Conservation (phyloP, 2,113 vertebrate species). For the Gavialis gangeticus region DNA sequence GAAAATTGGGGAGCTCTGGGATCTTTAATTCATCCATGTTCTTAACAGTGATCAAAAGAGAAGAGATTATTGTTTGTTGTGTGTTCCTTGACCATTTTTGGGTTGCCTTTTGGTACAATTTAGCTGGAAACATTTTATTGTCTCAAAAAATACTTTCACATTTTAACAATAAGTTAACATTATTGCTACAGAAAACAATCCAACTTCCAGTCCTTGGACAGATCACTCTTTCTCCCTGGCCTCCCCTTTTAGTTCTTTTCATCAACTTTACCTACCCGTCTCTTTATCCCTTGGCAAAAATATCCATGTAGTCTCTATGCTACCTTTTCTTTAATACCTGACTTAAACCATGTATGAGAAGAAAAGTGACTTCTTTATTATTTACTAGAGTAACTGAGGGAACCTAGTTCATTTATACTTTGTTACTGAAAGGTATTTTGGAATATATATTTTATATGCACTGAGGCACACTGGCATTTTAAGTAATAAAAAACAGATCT, state of each 20-base stretch:
- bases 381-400: not conserved
- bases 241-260: not conserved
- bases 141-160: not conserved
- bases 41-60: not conserved
- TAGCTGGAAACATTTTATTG: not conserved
- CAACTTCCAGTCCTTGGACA: not conserved
- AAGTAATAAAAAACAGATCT: not conserved
- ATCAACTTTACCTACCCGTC: not conserved
- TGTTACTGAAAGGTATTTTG: not conserved
- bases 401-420: not conserved
- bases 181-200: not conserved
- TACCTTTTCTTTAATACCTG: not conserved
- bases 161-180: not conserved
- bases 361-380: not conserved
- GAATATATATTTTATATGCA: not conserved
- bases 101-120: not conserved
- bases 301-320: not conserved
- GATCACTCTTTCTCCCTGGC: not conserved
- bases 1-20: not conserved
- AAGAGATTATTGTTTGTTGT: not conserved
- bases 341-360: not conserved
- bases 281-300: not conserved
- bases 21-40: not conserved
- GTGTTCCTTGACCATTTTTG: not conserved
- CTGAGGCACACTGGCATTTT: not conserved